phyloP scores from a whole-genome alignment of 2,888 invertebrate species.

The Drosophila mercatorum region DNA sequence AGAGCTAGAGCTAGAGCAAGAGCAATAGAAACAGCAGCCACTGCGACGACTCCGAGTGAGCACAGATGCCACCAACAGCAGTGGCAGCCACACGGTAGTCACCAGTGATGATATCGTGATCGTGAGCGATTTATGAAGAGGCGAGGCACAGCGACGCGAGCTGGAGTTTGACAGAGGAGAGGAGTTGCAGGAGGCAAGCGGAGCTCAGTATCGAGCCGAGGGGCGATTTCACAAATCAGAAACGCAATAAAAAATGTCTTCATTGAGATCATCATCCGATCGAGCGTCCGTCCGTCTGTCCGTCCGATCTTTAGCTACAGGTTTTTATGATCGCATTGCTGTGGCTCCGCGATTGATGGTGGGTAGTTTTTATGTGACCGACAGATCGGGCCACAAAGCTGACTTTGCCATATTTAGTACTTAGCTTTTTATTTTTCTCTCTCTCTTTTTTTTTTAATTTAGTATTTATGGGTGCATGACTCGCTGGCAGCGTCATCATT shows the following conservation, averaged over 20 bases:
- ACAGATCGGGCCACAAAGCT: constrained; percentile 54
- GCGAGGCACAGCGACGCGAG: constrained; percentile 5
- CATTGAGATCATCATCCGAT: constrained; percentile 72
- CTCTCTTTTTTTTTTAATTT: constrained; percentile 12
- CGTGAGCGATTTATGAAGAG: constrained; percentile 52
- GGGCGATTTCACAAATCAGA: constrained; percentile 69
- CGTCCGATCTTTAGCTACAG: constrained; percentile 60
- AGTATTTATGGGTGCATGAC: constrained; percentile 69
- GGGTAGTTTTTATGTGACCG: constrained; percentile 73
- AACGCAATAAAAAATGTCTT: constrained; percentile 62
- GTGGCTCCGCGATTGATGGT: constrained; percentile 53
- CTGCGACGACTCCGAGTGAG: not conserved
- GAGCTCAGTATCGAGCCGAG: constrained; percentile 1
- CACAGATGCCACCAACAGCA: constrained; percentile 18
- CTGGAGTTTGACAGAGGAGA: constrained; percentile 9
- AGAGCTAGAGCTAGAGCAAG: not conserved
- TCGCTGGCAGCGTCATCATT: constrained; percentile 37
- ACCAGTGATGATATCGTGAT: constrained; percentile 52
- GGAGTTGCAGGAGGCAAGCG: not conserved
- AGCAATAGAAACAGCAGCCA: not conserved
- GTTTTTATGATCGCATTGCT: constrained; percentile 63
- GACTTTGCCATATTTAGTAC: constrained; percentile 71
- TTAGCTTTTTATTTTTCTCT: not conserved
- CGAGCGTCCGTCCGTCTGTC: constrained; percentile 13
- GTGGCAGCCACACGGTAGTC: constrained; percentile 48